Evolutionary conservation across 2,797 vertebrate genomes (phyloP).

Genomic region (Urocyon cinereoargenteus): DNA sequence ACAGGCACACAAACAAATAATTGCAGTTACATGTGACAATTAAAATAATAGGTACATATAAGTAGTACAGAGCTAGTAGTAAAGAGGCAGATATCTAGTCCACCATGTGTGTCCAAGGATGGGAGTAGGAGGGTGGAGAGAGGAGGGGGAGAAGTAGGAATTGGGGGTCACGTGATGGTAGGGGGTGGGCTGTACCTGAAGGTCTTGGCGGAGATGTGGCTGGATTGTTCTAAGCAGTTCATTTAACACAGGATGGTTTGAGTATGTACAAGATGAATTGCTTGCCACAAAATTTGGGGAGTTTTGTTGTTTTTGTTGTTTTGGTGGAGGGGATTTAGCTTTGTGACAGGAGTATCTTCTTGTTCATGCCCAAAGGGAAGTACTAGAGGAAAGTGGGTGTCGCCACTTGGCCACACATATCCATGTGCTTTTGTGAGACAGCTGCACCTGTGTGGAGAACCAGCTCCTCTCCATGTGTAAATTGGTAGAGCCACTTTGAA

Average conservation of each 20-base stretch:
- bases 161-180: background rate
- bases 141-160: background rate
- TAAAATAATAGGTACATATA: background rate
- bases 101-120: background rate
- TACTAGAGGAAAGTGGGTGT: background rate
- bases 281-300: background rate
- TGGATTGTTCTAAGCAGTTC: background rate
- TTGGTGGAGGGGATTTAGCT: background rate
- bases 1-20: background rate
- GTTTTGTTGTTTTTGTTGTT: background rate
- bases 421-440: background rate
- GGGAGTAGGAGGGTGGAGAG: background rate
- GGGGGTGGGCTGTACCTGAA: background rate
- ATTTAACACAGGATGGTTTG: background rate
- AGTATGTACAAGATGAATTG: background rate
- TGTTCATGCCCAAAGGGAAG: constrained; percentile 27
- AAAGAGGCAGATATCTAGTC: background rate
- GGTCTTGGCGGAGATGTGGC: background rate
- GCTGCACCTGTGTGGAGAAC: background rate
- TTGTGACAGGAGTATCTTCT: constrained; percentile 17
- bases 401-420: background rate
- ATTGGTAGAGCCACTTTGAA: background rate
- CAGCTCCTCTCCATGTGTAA: background rate
- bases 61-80: background rate
- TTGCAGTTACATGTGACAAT: background rate